These are phyloP conservation scores for Philaethria dido DNA, from an alignment of 2,888 invertebrate genomes.

Conservation along the genomic window DNA sequence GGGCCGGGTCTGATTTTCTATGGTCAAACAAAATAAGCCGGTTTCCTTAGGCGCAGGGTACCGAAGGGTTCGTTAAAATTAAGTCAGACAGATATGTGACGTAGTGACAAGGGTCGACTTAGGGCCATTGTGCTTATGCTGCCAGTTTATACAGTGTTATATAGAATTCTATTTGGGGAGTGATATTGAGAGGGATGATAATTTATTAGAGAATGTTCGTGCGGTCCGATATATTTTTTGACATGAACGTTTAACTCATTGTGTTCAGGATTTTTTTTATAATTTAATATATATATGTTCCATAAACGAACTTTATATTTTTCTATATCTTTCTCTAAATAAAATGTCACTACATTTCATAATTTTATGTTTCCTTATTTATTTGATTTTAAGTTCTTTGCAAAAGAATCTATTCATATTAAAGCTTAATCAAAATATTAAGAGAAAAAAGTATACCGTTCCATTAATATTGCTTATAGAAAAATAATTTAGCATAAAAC, in stretches of 20 bases:
- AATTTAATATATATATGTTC: slow-evolving; percentile 1
- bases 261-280: not conserved
- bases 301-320: too few species aligned
- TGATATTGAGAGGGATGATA: slow-evolving; percentile 42
- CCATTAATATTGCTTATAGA: not conserved
- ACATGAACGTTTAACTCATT: not conserved
- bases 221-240: slow-evolving; percentile 2
- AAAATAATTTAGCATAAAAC: slow-evolving; percentile 1
- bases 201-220: slow-evolving; percentile 35
- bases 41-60: slow-evolving; percentile 52
- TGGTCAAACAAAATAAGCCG: slow-evolving; percentile 51
- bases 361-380: not conserved
- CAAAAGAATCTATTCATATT: not conserved
- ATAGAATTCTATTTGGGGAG: slow-evolving; percentile 39
- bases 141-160: slow-evolving; percentile 41
- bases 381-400: not conserved
- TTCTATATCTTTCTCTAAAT: too few species aligned
- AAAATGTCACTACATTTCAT: not conserved
- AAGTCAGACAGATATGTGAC: slow-evolving; percentile 75
- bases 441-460: not conserved
- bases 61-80: slow-evolving; percentile 63
- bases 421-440: not conserved
- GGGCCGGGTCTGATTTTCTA: slow-evolving; percentile 41
- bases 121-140: slow-evolving; percentile 53
- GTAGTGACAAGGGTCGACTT: slow-evolving; percentile 72